phyloP scores from a whole-genome alignment of 2,888 invertebrate genomes.

The Noctuana brunneofusca region DNA sequence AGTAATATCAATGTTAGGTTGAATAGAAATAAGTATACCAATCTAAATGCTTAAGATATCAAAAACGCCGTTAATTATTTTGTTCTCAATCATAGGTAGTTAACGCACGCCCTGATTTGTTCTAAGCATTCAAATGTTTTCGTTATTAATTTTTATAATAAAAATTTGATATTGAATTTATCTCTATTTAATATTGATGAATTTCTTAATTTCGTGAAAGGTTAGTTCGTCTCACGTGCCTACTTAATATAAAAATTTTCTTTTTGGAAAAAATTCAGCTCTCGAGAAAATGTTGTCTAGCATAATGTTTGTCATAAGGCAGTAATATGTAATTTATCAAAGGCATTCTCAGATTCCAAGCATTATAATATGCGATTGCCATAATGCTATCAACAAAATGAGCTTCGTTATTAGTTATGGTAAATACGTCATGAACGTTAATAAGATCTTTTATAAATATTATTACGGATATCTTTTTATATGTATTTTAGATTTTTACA shows the following conservation, averaged over 20 bases:
- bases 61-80: not conserved
- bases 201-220: too few species aligned
- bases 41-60: too few species aligned
- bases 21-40: too few species aligned
- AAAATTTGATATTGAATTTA: not conserved
- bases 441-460: not conserved
- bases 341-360: conserved; percentile 20
- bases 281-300: not conserved
- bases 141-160: not conserved
- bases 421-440: not conserved
- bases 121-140: too few species aligned
- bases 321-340: conserved; percentile 34
- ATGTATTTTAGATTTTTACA: not conserved
- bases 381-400: conserved; percentile 13
- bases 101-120: too few species aligned
- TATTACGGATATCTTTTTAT: not conserved
- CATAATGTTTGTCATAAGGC: conserved; percentile 17
- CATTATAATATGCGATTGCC: conserved; percentile 20
- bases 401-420: conserved; percentile 10
- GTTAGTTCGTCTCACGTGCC: too few species aligned
- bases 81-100: too few species aligned
- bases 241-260: too few species aligned
- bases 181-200: not conserved
- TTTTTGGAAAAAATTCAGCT: not conserved
- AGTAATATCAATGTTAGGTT: too few species aligned